Conservation (phyloP, 37 sponge, comb jelly and placozoan genomes). For the Chondrosia reniformis region DNA sequence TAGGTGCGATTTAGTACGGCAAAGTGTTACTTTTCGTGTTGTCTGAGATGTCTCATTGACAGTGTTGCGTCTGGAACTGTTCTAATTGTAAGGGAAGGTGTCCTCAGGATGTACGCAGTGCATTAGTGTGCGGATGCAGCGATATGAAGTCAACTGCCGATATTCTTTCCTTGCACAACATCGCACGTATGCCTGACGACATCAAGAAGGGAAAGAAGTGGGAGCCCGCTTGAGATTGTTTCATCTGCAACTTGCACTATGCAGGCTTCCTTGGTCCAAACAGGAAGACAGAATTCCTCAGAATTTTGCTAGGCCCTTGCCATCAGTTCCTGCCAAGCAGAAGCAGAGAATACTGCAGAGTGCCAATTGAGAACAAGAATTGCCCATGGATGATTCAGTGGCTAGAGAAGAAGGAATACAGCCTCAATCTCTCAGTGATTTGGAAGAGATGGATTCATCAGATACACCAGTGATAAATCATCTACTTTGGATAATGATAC, state of each 20-base stretch:
- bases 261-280: background rate
- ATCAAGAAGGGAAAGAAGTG: background rate
- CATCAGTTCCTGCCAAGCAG: background rate
- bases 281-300: background rate
- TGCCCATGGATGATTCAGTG: too few relatives aligned
- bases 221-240: background rate
- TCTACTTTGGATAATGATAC: background rate
- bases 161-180: background rate
- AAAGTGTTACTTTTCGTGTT: background rate
- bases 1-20: background rate
- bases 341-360: slow-evolving; percentile 9
- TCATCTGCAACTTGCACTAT: background rate
- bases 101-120: background rate
- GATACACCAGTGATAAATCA: too few relatives aligned
- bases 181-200: background rate
- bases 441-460: slow-evolving; percentile 3
- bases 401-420: background rate
- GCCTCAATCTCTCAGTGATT: slow-evolving; percentile 1
- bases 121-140: background rate
- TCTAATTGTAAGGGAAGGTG: background rate
- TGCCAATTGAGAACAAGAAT: background rate
- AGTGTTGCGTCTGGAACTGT: background rate
- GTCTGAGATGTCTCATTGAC: background rate
- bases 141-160: background rate
- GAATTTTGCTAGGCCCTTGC: too few relatives aligned